Percentiles rank a stretch among this genome's conserved stretches.
Evolutionary conservation across 2,888 invertebrate species (phyloP).

Genomic region (Himalopsyche japonica): DNA sequence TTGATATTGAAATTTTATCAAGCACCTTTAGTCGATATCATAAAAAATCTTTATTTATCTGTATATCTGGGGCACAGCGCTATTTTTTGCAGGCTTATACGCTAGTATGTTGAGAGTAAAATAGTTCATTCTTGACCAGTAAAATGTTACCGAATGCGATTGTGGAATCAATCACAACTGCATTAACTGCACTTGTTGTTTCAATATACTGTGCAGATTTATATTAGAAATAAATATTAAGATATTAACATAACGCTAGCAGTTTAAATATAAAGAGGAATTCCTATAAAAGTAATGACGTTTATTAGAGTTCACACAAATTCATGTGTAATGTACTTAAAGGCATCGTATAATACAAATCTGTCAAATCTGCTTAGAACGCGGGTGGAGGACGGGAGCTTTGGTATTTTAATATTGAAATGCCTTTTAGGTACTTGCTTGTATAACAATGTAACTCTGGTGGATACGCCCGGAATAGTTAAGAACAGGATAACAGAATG

Average conservation of each 20-base stretch:
- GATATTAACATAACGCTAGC: not conserved
- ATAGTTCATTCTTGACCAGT: too few species aligned
- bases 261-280: not conserved
- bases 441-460: slow-evolving; percentile 37
- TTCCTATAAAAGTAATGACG: slow-evolving; percentile 29
- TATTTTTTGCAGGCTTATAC: too few species aligned
- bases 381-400: slow-evolving; percentile 16
- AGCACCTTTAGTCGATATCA: too few species aligned
- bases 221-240: too few species aligned
- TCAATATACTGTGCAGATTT: too few species aligned
- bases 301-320: slow-evolving; percentile 32
- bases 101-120: too few species aligned
- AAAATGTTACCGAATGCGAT: too few species aligned
- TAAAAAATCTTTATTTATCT: too few species aligned
- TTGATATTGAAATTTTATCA: too few species aligned
- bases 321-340: slow-evolving; percentile 24
- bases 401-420: slow-evolving; percentile 42
- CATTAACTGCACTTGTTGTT: too few species aligned
- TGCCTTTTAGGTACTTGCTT: slow-evolving; percentile 33
- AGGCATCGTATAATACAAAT: slow-evolving; percentile 28
- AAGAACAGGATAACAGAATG: slow-evolving; percentile 29
- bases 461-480: slow-evolving; percentile 6
- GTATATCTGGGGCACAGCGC: too few species aligned
- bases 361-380: slow-evolving; percentile 30
- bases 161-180: too few species aligned